Percentiles rank a stretch among this genome's conserved stretches.
Conservation (phyloP, 2,888 invertebrate genomes). For the Branchellion lobata region DNA sequence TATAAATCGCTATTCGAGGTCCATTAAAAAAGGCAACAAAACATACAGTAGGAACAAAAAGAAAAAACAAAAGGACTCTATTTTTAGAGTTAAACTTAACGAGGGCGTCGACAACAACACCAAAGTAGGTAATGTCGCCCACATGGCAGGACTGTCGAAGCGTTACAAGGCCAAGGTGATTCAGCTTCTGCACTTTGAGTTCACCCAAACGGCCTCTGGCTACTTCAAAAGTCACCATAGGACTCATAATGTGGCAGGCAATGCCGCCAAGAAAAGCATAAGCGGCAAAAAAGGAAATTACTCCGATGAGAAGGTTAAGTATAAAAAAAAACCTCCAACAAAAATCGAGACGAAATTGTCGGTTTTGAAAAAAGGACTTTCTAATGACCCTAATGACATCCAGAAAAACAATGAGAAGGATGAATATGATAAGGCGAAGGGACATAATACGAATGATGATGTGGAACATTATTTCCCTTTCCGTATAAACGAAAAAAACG, state of each 20-base stretch:
- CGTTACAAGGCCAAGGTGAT: slow-evolving; percentile 39
- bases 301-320: too few species aligned
- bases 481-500: slow-evolving; percentile 47
- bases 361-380: neutral
- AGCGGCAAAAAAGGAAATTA: too few species aligned
- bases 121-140: neutral
- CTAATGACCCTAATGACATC: neutral
- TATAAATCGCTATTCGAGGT: neutral
- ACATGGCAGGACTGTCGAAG: slow-evolving; percentile 33
- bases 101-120: neutral
- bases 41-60: neutral
- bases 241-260: neutral
- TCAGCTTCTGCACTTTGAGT: slow-evolving; percentile 47
- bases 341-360: neutral
- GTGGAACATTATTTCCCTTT: slow-evolving; percentile 42
- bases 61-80: neutral
- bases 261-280: too few species aligned
- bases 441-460: neutral
- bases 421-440: neutral
- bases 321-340: neutral
- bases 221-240: neutral
- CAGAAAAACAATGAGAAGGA: neutral
- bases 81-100: neutral
- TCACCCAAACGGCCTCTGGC: slow-evolving; percentile 38
- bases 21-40: neutral